These are phyloP conservation scores for Drosophila melanica DNA, from an alignment of 1,140 invertebrate genomes.

Conservation along the genomic window DNA sequence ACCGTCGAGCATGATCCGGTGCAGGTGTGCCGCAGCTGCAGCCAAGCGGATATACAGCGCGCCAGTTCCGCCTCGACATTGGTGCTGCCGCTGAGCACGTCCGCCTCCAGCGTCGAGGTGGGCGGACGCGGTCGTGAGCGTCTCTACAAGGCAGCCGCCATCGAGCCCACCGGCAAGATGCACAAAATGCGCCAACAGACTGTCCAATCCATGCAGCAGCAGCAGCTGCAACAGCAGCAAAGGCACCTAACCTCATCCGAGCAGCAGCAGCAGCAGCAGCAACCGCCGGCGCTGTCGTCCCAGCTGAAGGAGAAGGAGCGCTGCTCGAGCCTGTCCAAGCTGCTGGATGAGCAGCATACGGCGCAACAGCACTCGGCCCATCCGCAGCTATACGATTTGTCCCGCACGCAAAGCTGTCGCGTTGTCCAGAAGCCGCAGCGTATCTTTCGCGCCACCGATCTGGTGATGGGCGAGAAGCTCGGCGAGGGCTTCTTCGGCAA, in stretches of 20 bases:
- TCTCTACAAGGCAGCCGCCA: slow-evolving; percentile 49
- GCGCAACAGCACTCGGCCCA: slow-evolving; percentile 68
- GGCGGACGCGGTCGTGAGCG: slow-evolving; percentile 59
- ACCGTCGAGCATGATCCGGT: slow-evolving; percentile 94
- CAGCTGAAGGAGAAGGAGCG: slow-evolving; percentile 89
- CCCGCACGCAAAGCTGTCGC: slow-evolving; percentile 93
- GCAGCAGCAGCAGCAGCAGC: slow-evolving; percentile 16
- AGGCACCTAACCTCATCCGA: neutral
- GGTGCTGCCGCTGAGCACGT: slow-evolving; percentile 70
- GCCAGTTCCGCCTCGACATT: slow-evolving; percentile 67
- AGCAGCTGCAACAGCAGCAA: neutral
- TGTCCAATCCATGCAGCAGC: slow-evolving; percentile 15
- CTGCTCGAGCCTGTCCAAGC: slow-evolving; percentile 92
- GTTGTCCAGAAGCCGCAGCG: slow-evolving; percentile 90
- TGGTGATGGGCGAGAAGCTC: slow-evolving; percentile 93
- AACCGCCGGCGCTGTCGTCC: slow-evolving; percentile 2
- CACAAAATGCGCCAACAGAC: slow-evolving; percentile 64
- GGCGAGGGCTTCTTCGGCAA: slow-evolving; percentile 97
- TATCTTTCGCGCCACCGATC: slow-evolving; percentile 94
- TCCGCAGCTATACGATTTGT: slow-evolving; percentile 88
- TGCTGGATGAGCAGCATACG: slow-evolving; percentile 87
- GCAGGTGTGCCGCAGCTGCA: slow-evolving; percentile 85
- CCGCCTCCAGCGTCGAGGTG: slow-evolving; percentile 76
- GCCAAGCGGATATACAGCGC: slow-evolving; percentile 74
- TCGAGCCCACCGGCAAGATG: slow-evolving; percentile 46